phyloP scores from a whole-genome alignment of 2,888 invertebrate genomes.

The Elegia similella region DNA sequence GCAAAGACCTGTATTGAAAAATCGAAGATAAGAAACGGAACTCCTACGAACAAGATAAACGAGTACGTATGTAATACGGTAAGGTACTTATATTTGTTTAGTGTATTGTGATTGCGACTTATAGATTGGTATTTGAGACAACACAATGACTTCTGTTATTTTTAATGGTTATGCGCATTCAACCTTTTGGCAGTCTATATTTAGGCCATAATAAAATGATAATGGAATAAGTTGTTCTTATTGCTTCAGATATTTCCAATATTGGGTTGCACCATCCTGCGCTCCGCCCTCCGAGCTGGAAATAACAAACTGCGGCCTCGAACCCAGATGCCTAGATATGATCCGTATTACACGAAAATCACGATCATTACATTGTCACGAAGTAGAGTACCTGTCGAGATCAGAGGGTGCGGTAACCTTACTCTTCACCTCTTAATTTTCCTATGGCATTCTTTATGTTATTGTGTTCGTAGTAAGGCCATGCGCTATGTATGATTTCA shows the following conservation, averaged over 20 bases:
- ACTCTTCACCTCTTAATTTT: neutral
- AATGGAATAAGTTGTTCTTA: constrained; percentile 16
- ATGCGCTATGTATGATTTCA: no score
- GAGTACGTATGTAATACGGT: no score
- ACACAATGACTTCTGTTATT: neutral
- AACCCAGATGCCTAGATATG: constrained; percentile 30
- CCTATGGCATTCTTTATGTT: neutral
- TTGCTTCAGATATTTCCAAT: constrained; percentile 15
- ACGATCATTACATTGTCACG: constrained; percentile 28
- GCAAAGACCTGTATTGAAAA: no score
- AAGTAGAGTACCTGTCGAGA: constrained; percentile 13
- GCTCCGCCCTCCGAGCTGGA: constrained; percentile 19
- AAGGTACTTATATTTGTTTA: no score
- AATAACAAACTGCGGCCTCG: constrained; percentile 35
- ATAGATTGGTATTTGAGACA: no score
- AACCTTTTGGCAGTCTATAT: neutral
- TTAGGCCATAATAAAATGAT: constrained; percentile 2
- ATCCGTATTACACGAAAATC: constrained; percentile 32
- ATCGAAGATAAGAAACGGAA: no score
- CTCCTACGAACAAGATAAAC: no score
- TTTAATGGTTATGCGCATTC: neutral
- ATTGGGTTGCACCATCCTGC: constrained; percentile 24
- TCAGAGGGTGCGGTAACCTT: neutral
- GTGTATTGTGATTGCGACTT: no score
- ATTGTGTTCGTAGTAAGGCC: no score